These are phyloP conservation scores for Scyliorhinus canicula DNA, from an alignment of 2,797 vertebrate species.

Conservation along the genomic window DNA sequence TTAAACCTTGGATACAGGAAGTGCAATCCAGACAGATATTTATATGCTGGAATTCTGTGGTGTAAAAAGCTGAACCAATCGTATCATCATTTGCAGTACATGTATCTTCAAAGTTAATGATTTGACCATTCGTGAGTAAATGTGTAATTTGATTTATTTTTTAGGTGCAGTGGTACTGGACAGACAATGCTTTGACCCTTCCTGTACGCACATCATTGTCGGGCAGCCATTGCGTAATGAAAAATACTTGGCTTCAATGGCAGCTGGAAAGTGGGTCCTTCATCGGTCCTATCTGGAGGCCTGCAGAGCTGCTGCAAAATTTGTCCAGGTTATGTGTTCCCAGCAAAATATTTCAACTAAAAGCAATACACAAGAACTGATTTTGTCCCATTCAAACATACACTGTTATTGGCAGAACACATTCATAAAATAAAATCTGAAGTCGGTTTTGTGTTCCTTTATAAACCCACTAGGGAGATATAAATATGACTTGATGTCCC, in stretches of 20 bases:
- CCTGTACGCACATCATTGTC: conserved; percentile 89
- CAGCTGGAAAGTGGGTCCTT: conserved; percentile 94
- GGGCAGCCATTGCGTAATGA: conserved; percentile 91
- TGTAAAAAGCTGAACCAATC: background rate
- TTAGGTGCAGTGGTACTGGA: conserved; percentile 82
- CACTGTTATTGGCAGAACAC: background rate
- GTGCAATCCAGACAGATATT: background rate
- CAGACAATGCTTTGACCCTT: conserved; percentile 88
- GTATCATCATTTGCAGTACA: no score
- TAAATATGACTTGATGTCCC: background rate
- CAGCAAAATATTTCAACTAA: background rate
- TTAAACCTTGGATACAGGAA: background rate
- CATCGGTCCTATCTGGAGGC: conserved; percentile 93
- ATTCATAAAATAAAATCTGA: background rate
- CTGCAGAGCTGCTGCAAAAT: conserved; percentile 69
- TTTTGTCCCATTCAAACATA: background rate
- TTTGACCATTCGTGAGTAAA: background rate
- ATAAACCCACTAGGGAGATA: background rate
- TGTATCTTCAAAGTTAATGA: background rate
- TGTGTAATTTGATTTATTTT: conserved; percentile 39
- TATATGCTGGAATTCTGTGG: background rate
- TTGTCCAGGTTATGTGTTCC: conserved; percentile 66
- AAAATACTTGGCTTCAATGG: conserved; percentile 92
- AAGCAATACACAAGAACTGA: background rate
- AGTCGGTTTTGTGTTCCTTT: background rate